Evolutionary conservation across 2,797 vertebrate species (phyloP), one percentile per base, ranked within the genome.

Genomic region (Notoglanidium macrostoma): DNA sequence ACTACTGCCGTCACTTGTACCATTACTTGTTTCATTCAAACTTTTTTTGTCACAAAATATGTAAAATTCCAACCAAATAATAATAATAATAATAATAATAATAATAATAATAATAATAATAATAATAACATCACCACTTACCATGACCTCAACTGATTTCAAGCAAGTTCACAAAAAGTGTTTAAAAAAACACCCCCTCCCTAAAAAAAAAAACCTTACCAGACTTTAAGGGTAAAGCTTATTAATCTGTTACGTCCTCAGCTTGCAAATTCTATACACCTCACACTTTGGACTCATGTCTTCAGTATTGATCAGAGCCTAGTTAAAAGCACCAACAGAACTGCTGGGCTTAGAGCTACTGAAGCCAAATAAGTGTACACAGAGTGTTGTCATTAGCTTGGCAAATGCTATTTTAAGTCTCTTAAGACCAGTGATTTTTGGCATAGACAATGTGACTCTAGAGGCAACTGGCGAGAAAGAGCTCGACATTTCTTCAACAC

Each of bases 291-390:
- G 40, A 76, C 87, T 85, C 59, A 85, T 76, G 61, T 84, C 78
- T 63, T 55, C 61, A 55, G 61, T 80, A 90, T 88, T 73, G 87
- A 90, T 89, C 88, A 84, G 87, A 59, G 8, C 84, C 87, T 88
- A 84, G 79, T 88, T 88, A 89, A 72, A 76, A 80, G 65, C 88
- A 88, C 78, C 78, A 87, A 26, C 73, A 76, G 74, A 87, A 87
- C 51, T 87, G 88, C 90, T 90, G 83, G 49, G 74, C 85, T 89
- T 76, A 88, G 85, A 89, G 70, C 23, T 90, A 88, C 87, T 83
- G 85, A 65, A 65, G 85, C 88, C 90, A 89, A 87, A 85, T 35
- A 65, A 49, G 65, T 49, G 40, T 29, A 77, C 84, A 67, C 55
- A 78, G 77, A 72, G 83, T 85, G 90, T 59, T 72, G 83, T 86